phyloP scores from a whole-genome alignment of 2,113 vertebrate genomes.

The Istiophorus platypterus region DNA sequence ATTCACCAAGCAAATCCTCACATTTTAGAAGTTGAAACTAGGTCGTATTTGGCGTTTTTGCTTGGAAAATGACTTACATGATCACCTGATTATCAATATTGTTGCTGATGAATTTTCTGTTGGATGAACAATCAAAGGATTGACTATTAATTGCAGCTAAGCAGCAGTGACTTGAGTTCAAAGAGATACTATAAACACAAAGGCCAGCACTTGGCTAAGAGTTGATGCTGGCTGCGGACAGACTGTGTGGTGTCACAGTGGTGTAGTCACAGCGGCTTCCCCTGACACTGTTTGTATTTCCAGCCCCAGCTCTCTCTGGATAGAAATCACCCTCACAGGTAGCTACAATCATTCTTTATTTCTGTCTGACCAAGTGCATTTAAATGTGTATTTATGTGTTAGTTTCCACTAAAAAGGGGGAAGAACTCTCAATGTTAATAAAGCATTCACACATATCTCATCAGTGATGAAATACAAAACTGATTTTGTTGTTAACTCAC shows the following conservation, averaged over 20 bases:
- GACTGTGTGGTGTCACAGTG: not conserved
- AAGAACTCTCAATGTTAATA: not conserved
- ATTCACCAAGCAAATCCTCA: not conserved
- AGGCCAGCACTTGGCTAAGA: not conserved
- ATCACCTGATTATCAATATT: too few species aligned
- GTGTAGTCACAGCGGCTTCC: conserved; percentile 5
- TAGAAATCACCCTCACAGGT: conserved; percentile 10
- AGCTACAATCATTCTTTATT: conserved; percentile 2
- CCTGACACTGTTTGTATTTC: conserved; percentile 27
- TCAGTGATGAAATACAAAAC: too few species aligned
- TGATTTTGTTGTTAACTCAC: too few species aligned
- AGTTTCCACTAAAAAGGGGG: not conserved
- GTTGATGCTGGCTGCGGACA: not conserved
- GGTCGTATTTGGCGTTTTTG: not conserved
- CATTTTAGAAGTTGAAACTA: not conserved
- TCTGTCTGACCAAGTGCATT: not conserved
- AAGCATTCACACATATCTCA: not conserved
- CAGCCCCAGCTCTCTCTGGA: conserved; percentile 12
- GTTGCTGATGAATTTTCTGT: not conserved
- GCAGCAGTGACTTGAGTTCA: not conserved
- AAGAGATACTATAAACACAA: not conserved
- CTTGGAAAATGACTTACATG: not conserved
- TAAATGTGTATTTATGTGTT: not conserved
- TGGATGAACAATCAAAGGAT: not conserved
- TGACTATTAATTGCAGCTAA: not conserved